Evolutionary conservation across 2,113 vertebrate genomes (phyloP).

Genomic region (Podarcis muralis): DNA sequence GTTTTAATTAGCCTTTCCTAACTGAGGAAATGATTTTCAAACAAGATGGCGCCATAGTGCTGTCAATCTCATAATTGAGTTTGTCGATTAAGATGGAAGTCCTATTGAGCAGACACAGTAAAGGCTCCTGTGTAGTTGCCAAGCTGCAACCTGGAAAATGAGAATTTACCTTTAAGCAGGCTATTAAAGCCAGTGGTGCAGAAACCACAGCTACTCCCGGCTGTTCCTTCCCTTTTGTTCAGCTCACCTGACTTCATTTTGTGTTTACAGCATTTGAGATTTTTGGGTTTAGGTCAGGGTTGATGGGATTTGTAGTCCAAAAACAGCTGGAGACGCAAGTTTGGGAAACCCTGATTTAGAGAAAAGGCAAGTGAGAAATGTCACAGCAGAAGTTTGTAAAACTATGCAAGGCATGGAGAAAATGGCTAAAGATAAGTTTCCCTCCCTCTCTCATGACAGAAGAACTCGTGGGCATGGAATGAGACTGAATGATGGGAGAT

Average conservation of each 20-base stretch:
- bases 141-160: background rate
- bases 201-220: background rate
- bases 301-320: too few relatives aligned
- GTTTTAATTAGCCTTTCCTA: constrained; percentile 15
- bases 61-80: background rate
- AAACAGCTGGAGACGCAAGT: too few relatives aligned
- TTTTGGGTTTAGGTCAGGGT: too few relatives aligned
- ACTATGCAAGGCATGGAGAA: too few relatives aligned
- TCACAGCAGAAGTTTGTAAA: too few relatives aligned
- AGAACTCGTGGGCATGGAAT: too few relatives aligned
- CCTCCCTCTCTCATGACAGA: too few relatives aligned
- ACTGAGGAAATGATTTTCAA: background rate
- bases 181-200: background rate
- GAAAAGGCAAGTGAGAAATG: background rate
- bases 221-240: background rate
- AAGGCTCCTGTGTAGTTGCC: background rate
- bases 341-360: too few relatives aligned
- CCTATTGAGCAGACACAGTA: background rate
- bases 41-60: background rate
- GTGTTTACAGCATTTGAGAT: background rate
- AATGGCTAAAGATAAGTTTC: too few relatives aligned
- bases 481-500: too few relatives aligned
- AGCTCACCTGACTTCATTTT: background rate
- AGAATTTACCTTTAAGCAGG: background rate
- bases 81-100: background rate